A percentile compares a stretch with the other conserved stretches of the same genome.
These are phyloP conservation scores for Sphenodon punctatus DNA, from an alignment of 2,797 vertebrate species.

Conservation along the genomic window DNA sequence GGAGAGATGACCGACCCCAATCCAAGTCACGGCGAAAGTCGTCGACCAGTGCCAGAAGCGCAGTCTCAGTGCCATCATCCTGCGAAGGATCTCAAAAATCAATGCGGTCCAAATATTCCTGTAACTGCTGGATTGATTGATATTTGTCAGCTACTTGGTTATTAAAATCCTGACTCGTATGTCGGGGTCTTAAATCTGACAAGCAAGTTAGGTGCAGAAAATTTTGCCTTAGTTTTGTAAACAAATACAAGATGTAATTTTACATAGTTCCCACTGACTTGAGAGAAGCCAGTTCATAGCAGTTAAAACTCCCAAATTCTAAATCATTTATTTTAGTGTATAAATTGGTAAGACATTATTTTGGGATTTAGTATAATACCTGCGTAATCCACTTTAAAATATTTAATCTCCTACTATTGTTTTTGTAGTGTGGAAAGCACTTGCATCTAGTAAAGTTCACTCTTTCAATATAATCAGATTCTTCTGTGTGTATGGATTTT, in stretches of 20 bases:
- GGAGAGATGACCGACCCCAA: no score
- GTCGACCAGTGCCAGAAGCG: no score
- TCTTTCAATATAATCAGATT: neutral
- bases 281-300: accelerated
- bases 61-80: no score
- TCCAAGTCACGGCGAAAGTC: no score
- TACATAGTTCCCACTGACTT: neutral
- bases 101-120: no score
- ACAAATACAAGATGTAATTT: neutral
- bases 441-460: accelerated
- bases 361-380: no score
- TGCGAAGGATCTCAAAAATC: no score
- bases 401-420: no score
- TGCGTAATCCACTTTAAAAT: neutral
- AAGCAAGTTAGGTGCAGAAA: neutral
- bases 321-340: no score
- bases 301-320: no score
- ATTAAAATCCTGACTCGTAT: neutral
- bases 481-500: neutral
- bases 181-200: neutral
- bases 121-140: neutral
- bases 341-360: no score
- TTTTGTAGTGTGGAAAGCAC: neutral
- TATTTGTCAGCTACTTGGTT: neutral
- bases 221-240: neutral